These are phyloP conservation scores for Phengaris alcon DNA, from an alignment of 2,888 invertebrate genomes.

Conservation along the genomic window DNA sequence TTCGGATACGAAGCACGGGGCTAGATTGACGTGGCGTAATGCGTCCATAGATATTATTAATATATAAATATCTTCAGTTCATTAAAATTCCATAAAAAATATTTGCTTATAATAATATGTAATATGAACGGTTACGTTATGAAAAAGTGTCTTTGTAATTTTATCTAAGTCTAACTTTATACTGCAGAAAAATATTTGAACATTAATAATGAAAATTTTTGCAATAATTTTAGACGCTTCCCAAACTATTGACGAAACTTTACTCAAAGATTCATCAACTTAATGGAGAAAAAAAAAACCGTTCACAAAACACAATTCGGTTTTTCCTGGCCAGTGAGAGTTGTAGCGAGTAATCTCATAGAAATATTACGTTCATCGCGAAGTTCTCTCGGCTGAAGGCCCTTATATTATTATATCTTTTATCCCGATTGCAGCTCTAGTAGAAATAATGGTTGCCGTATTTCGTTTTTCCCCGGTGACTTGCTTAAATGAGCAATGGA, in stretches of 20 bases:
- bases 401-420: slow-evolving; percentile 53
- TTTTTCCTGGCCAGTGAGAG: slow-evolving; percentile 23
- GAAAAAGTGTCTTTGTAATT: too few species aligned
- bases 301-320: neutral
- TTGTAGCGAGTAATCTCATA: slow-evolving; percentile 34
- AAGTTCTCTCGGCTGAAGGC: slow-evolving; percentile 48
- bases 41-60: too few species aligned
- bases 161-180: neutral
- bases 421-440: slow-evolving; percentile 54
- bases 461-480: slow-evolving; percentile 48
- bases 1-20: too few species aligned
- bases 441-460: slow-evolving; percentile 59
- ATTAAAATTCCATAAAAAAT: too few species aligned
- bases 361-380: slow-evolving; percentile 47
- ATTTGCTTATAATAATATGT: too few species aligned
- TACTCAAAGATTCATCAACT: slow-evolving; percentile 6
- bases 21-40: too few species aligned
- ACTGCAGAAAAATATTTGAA: neutral
- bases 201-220: neutral
- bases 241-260: neutral
- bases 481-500: slow-evolving; percentile 48
- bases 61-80: too few species aligned
- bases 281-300: slow-evolving; percentile 8
- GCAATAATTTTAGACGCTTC: neutral
- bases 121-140: too few species aligned